These are phyloP conservation scores for Murina feae DNA, from an alignment of 2,113 vertebrate genomes.

Conservation along the genomic window DNA sequence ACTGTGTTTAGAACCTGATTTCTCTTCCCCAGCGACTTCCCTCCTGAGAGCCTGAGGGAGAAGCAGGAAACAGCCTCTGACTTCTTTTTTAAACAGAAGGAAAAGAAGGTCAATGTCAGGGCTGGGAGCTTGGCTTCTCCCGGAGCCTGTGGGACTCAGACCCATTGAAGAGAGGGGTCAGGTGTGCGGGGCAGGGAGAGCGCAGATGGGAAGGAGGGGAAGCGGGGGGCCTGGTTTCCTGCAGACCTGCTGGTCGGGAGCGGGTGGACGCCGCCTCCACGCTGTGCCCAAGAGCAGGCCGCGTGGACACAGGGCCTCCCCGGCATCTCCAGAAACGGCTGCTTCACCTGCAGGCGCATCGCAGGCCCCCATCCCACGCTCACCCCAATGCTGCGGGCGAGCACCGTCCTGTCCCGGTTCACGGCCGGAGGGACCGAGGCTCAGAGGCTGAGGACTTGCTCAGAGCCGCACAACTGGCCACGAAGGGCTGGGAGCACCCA, in stretches of 20 bases:
- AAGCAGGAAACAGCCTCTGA: neutral
- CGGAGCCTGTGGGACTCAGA: neutral
- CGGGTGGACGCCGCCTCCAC: fast-evolving
- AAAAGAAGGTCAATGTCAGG: neutral
- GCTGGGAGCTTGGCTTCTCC: neutral
- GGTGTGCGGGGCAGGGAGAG: neutral
- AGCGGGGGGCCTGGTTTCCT: neutral
- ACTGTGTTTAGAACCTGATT: conserved; percentile 84
- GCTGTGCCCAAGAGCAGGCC: neutral
- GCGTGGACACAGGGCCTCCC: fast-evolving
- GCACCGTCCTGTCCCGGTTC: neutral
- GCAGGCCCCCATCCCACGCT: neutral
- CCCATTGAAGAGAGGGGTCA: neutral
- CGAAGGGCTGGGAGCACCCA: fast-evolving
- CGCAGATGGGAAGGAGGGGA: too few species aligned
- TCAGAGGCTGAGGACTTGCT: neutral
- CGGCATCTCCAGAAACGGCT: neutral
- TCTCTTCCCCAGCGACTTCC: conserved; percentile 80
- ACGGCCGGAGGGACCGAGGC: neutral
- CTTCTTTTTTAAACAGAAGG: neutral
- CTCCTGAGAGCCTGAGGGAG: conserved; percentile 66
- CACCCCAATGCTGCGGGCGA: neutral
- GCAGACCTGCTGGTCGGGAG: fast-evolving
- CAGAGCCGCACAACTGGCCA: neutral
- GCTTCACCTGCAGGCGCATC: neutral